Evolutionary conservation across 2,888 invertebrate species (phyloP), one percentile per base, ranked within the genome.

Genomic region (Trissonchulus latispiculum): DNA sequence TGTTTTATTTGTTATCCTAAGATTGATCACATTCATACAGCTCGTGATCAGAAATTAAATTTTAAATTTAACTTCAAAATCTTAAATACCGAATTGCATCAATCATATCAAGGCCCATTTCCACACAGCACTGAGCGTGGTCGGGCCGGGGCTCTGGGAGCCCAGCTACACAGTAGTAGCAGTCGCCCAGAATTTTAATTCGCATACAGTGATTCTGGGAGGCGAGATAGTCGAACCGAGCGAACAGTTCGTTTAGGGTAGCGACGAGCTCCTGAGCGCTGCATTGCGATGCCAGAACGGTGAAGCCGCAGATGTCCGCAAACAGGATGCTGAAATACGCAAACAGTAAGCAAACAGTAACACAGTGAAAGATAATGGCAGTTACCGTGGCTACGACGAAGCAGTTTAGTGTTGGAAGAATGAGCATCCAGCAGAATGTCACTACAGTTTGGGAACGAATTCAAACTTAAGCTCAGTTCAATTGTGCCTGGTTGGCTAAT

Each of bases 21-120:
- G n/a, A n/a, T n/a, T n/a, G n/a, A n/a, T n/a, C n/a, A n/a, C n/a
- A n/a, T n/a, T n/a, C n/a, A n/a, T n/a, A n/a, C n/a, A n/a, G n/a
- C n/a, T n/a, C n/a, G n/a, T n/a, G n/a, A n/a, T n/a, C n/a, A n/a
- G n/a, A n/a, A n/a, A n/a, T n/a, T n/a, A n/a, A n/a, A n/a, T n/a
- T n/a, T n/a, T n/a, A n/a, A n/a, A n/a, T n/a, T n/a, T n/a, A n/a
- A n/a, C n/a, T n/a, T n/a, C n/a, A n/a, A n/a, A n/a, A n/a, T n/a
- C n/a, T n/a, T n/a, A n/a, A n/a, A 48, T 86, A 94, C 93, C 93
- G 92, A 81, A 96, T 96, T 33, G 95, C 95, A 85, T 96, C 95
- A 81, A 96, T 96, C 95, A 96, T 95, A 85, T 96, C 95, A 72
- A 96, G 87, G 1, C 95, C 96, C 95, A 96, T 96, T 86, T 95